phyloP scores from a whole-genome alignment of 2,888 invertebrate genomes.

The Drosophila leonis region DNA sequence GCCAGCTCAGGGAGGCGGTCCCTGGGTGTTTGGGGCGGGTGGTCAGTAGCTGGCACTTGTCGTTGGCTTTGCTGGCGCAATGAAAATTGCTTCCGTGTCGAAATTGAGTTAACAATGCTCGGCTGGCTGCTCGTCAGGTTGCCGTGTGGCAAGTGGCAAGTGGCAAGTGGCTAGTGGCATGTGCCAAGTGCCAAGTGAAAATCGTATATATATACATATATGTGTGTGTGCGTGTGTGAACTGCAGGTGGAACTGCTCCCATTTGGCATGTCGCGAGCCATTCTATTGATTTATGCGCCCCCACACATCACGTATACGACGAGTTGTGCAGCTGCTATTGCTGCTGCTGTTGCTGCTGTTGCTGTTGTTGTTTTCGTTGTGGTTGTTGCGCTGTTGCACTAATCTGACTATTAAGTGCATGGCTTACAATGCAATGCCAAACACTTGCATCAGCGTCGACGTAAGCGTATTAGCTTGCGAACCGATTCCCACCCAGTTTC shows the following conservation, averaged over 20 bases:
- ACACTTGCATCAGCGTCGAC: constrained; percentile 60
- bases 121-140: constrained; percentile 39
- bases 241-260: constrained; percentile 42
- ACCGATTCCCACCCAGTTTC: constrained; percentile 34
- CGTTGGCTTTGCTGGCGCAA: constrained; percentile 53
- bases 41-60: constrained; percentile 46
- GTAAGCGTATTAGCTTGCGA: constrained; percentile 72
- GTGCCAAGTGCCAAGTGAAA: constrained; percentile 8
- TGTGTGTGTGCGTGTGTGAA: not conserved
- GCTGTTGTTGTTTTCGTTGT: constrained; percentile 6
- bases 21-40: not conserved
- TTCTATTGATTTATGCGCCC: constrained; percentile 72
- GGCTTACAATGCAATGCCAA: constrained; percentile 74
- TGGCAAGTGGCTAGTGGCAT: constrained; percentile 1
- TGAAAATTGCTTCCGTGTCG: constrained; percentile 76
- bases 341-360: constrained; percentile 3
- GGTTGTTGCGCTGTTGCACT: constrained; percentile 33
- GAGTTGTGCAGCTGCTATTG: constrained; percentile 28
- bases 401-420: constrained; percentile 70
- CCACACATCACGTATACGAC: constrained; percentile 57
- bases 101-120: constrained; percentile 75
- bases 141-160: constrained; percentile 6
- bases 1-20: not conserved
- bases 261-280: constrained; percentile 50
- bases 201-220: not conserved